Evolutionary conservation across 2,113 vertebrate species (phyloP).

Genomic region (Toxostoma redivivum): DNA sequence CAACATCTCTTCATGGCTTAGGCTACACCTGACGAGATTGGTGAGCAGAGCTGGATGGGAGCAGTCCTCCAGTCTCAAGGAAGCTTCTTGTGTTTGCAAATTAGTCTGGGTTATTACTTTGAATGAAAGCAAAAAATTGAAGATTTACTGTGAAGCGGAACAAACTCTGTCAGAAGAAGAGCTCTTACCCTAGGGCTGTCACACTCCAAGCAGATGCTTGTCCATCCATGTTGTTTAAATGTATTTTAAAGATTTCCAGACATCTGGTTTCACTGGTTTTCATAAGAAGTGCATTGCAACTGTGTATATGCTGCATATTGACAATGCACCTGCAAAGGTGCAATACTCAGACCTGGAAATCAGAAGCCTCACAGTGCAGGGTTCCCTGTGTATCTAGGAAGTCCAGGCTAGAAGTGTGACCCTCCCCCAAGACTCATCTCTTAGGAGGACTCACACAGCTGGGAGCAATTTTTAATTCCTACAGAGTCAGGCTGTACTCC

Average conservation of each 20-base stretch:
- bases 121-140: background rate
- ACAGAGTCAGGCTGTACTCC: background rate
- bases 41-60: background rate
- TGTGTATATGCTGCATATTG: background rate
- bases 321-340: background rate
- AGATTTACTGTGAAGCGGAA: background rate
- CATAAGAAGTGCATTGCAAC: background rate
- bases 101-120: background rate
- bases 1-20: background rate
- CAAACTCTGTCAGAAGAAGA: background rate
- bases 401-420: background rate
- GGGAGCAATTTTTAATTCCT: background rate
- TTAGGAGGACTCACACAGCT: background rate
- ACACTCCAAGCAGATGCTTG: background rate
- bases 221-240: background rate
- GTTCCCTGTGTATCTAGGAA: background rate
- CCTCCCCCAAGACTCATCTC: background rate
- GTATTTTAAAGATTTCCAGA: background rate
- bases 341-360: background rate
- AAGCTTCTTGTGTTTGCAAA: background rate
- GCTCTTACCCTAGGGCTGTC: background rate
- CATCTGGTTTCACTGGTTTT: background rate
- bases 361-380: background rate
- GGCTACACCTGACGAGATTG: background rate
- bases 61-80: background rate